phyloP scores from a whole-genome alignment of 64 coral and sea anemone genomes.

The Montipora cactus region DNA sequence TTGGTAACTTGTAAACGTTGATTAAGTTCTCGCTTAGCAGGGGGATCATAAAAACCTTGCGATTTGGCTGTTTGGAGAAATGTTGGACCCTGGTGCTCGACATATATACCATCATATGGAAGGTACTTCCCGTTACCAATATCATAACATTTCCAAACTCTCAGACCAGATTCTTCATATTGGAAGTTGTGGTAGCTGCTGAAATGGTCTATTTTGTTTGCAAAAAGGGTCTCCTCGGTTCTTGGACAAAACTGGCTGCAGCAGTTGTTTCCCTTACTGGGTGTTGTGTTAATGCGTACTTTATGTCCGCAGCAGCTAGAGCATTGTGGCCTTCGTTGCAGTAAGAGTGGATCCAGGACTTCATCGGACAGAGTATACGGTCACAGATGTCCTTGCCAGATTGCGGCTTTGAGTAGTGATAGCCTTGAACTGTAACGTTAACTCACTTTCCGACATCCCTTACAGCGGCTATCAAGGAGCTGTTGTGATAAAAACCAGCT shows the following conservation, averaged over 20 bases:
- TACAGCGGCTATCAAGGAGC: conserved; percentile 21
- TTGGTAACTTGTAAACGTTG: background rate
- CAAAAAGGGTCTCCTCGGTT: conserved; percentile 33
- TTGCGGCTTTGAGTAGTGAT: conserved; percentile 69
- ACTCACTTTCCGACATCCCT: conserved; percentile 42
- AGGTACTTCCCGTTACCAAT: conserved; percentile 63
- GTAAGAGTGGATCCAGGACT: background rate
- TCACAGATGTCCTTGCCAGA: conserved; percentile 62
- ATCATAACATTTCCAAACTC: conserved; percentile 73
- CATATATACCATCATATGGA: conserved; percentile 7
- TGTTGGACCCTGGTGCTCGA: conserved; percentile 69
- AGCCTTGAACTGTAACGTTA: conserved; percentile 41
- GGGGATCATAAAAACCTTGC: conserved; percentile 42
- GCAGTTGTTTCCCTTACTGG: conserved; percentile 55
- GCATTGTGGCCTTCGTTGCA: conserved; percentile 57
- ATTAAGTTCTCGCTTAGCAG: conserved; percentile 42
- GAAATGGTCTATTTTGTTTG: conserved; percentile 48
- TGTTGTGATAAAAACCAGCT: conserved; percentile 60
- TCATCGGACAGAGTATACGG: conserved; percentile 3
- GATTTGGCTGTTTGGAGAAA: conserved; percentile 42
- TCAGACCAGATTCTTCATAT: conserved; percentile 65
- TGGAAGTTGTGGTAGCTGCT: conserved; percentile 63
- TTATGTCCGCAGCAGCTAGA: conserved; percentile 40
- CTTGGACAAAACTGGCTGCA: conserved; percentile 12
- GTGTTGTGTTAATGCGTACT: conserved; percentile 37